A percentile compares a stretch with the other conserved stretches of the same genome.
Conservation (phyloP, 2,113 vertebrate genomes). For the Illadopsis cleaveri region DNA sequence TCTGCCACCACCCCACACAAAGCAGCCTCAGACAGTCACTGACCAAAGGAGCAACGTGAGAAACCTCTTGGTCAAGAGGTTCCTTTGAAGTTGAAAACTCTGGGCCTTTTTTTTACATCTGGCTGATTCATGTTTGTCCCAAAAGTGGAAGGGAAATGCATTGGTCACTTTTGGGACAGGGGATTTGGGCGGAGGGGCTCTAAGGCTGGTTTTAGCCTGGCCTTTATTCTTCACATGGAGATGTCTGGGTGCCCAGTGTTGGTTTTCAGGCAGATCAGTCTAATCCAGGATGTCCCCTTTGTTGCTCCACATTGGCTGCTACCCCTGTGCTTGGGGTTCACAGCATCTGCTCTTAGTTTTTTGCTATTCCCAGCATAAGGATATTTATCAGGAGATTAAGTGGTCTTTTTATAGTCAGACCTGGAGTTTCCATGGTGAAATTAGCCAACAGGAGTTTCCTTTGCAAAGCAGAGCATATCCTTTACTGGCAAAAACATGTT, state of each 20-base stretch:
- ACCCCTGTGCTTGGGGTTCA: neutral
- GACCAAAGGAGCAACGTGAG: fast-evolving
- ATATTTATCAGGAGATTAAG: slow-evolving; percentile 27
- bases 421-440: slow-evolving; percentile 54
- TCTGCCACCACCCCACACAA: neutral
- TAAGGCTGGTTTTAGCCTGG: neutral
- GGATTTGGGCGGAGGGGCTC: neutral
- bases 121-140: neutral
- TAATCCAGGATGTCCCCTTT: fast-evolving
- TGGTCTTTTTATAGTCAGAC: slow-evolving; percentile 43
- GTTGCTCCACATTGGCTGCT: fast-evolving
- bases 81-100: neutral
- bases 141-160: neutral
- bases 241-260: neutral
- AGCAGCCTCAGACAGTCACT: neutral
- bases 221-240: neutral
- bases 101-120: neutral
- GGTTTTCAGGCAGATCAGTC: neutral
- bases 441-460: slow-evolving; percentile 27
- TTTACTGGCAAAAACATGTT: slow-evolving; percentile 18
- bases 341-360: neutral
- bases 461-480: slow-evolving; percentile 29
- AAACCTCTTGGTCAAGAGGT: neutral
- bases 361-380: slow-evolving; percentile 30
- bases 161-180: fast-evolving